These are phyloP conservation scores for Mesaphorura yosii DNA, from an alignment of 1,140 invertebrate genomes.

Conservation along the genomic window DNA sequence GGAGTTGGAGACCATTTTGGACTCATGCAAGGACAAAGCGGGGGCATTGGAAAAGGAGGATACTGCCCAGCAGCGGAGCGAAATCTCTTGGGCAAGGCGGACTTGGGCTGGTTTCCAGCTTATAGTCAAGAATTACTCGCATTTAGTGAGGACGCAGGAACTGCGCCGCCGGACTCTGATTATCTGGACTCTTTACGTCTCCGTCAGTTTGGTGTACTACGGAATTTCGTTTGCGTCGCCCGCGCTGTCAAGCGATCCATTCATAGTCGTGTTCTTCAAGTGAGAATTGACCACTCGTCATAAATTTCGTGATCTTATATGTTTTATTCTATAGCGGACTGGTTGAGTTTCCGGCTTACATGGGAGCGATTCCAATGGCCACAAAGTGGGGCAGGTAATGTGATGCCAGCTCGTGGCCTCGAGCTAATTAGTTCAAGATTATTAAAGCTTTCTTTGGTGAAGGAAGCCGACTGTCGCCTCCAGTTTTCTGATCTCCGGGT, in stretches of 20 bases:
- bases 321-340: too few relatives aligned
- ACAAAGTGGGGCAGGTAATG: too few relatives aligned
- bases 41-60: too few relatives aligned
- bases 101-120: too few relatives aligned
- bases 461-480: constrained; percentile 7
- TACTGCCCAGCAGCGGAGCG: too few relatives aligned
- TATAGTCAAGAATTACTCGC: constrained; percentile 10
- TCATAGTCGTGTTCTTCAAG: constrained; percentile 16
- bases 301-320: too few relatives aligned
- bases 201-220: constrained; percentile 21
- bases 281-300: too few relatives aligned
- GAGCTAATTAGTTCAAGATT: too few relatives aligned
- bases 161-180: constrained; percentile 10
- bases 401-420: too few relatives aligned
- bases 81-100: too few relatives aligned
- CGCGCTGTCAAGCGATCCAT: constrained; percentile 17
- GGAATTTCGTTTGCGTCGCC: constrained; percentile 16
- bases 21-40: constrained; percentile 1
- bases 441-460: too few relatives aligned
- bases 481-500: constrained; percentile 15
- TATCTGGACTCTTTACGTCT: constrained; percentile 13
- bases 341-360: constrained; percentile 25
- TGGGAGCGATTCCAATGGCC: constrained; percentile 1
- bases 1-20: background rate
- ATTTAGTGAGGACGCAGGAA: constrained; percentile 16